Evolutionary conservation across 2,113 vertebrate genomes (phyloP).

Genomic region (Lasiurus cinereus): DNA sequence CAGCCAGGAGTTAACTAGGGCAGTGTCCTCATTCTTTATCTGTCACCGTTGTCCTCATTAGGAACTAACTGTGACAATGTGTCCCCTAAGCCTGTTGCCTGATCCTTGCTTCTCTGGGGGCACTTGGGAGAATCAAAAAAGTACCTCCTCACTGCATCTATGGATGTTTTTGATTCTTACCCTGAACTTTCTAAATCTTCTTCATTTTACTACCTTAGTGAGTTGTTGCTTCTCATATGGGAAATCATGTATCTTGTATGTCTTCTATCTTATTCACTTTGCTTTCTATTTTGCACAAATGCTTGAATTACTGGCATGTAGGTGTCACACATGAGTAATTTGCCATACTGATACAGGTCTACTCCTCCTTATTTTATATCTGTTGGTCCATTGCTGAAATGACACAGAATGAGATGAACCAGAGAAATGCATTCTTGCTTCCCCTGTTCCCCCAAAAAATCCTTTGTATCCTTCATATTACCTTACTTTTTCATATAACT

Average conservation of each 20-base stretch:
- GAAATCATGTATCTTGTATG: background rate
- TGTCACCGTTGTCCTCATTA: constrained; percentile 73
- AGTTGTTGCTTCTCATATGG: background rate
- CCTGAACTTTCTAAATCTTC: background rate
- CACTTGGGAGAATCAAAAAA: background rate
- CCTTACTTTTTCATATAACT: background rate
- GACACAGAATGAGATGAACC: background rate
- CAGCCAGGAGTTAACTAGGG: constrained; percentile 69
- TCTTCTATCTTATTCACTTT: constrained; percentile 8
- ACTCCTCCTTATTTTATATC: background rate
- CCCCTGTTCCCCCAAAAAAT: background rate
- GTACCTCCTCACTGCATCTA: background rate
- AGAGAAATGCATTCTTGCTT: constrained; percentile 18
- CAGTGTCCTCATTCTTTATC: constrained; percentile 74
- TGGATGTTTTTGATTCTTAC: background rate
- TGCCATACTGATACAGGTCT: background rate
- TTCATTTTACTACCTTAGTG: background rate
- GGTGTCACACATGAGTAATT: background rate
- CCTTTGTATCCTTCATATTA: background rate
- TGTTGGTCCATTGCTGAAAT: background rate
- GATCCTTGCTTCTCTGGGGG: background rate
- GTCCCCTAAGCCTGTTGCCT: constrained; percentile 47
- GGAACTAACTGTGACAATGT: constrained; percentile 73
- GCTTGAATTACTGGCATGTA: background rate
- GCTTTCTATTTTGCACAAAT: background rate